phyloP scores from a whole-genome alignment of 2,888 invertebrate species.

The Neria commutata region DNA sequence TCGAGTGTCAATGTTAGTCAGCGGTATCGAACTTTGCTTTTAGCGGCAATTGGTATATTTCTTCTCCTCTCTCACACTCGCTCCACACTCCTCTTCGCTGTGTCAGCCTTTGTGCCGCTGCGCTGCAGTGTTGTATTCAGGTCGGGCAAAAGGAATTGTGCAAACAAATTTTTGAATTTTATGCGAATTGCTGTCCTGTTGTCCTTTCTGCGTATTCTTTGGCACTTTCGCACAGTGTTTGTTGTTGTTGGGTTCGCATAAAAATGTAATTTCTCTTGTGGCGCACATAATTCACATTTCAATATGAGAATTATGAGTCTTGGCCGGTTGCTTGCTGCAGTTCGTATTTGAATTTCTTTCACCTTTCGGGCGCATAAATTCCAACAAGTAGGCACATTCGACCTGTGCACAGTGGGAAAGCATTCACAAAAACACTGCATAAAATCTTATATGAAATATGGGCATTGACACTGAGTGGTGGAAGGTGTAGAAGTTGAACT shows the following conservation, averaged over 20 bases:
- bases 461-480: too few relatives aligned
- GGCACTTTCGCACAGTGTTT: background rate
- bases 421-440: too few relatives aligned
- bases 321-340: background rate
- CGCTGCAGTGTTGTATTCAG: too few relatives aligned
- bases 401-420: background rate
- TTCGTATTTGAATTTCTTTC: background rate
- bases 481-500: background rate
- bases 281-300: background rate
- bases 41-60: background rate
- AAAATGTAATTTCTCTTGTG: background rate
- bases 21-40: constrained; percentile 1
- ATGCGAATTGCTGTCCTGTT: too few relatives aligned
- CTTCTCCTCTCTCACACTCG: too few relatives aligned
- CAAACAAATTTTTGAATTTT: too few relatives aligned
- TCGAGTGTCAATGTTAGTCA: background rate
- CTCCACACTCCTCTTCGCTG: too few relatives aligned
- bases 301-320: background rate
- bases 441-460: too few relatives aligned
- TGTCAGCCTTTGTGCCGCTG: too few relatives aligned
- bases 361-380: background rate
- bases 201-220: too few relatives aligned
- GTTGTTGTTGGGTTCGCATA: background rate
- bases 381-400: background rate
- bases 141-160: background rate